A percentile compares a stretch with the other conserved stretches of the same genome.
Evolutionary conservation across 2,113 vertebrate species (phyloP).

Genomic region (Spea multiplicata): DNA sequence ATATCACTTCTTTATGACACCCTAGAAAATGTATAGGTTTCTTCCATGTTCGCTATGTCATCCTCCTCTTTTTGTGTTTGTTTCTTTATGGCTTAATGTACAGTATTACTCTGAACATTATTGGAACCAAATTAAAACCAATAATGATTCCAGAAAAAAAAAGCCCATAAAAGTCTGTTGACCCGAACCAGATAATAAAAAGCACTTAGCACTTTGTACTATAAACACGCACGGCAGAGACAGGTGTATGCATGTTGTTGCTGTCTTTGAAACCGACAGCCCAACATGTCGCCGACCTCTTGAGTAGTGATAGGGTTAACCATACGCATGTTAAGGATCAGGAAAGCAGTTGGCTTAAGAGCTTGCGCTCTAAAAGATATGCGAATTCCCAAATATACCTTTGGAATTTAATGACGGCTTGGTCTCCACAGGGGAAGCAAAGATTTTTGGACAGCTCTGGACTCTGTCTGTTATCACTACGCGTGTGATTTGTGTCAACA

Average conservation of each 20-base stretch:
- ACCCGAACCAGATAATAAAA: slow-evolving; percentile 14
- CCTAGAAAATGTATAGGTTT: too few relatives aligned
- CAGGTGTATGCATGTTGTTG: background rate
- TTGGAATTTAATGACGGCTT: background rate
- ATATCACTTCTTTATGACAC: background rate
- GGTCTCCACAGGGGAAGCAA: slow-evolving; percentile 20
- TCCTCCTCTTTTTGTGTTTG: too few relatives aligned
- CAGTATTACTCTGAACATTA: too few relatives aligned
- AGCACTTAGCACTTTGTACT: slow-evolving; percentile 23
- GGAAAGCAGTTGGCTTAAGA: background rate
- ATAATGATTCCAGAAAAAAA: background rate
- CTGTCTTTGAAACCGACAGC: background rate
- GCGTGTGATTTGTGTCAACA: slow-evolving; percentile 47
- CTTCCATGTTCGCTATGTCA: too few relatives aligned
- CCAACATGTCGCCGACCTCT: background rate
- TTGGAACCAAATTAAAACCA: background rate
- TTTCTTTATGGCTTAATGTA: too few relatives aligned
- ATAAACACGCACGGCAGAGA: background rate
- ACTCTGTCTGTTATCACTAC: slow-evolving; percentile 47
- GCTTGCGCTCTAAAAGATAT: slow-evolving; percentile 29
- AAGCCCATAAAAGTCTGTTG: background rate
- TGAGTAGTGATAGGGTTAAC: slow-evolving; percentile 14
- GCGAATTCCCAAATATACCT: background rate
- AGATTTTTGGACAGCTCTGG: slow-evolving; percentile 41
- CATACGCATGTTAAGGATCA: background rate